phyloP scores from a whole-genome alignment of 2,797 vertebrate species.

The Pangasius larnaudii region DNA sequence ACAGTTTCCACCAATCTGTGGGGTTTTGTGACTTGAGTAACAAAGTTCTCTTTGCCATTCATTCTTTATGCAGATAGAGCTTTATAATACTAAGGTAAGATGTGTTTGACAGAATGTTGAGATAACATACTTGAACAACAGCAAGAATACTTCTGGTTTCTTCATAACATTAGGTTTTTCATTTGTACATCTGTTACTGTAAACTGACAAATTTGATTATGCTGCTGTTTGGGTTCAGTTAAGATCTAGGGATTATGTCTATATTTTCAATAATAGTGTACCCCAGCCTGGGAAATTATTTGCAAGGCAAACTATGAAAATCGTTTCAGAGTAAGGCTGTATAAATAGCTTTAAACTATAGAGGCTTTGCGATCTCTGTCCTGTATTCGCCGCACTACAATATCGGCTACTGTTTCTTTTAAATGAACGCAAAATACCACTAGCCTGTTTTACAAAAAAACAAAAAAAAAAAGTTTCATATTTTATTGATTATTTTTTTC shows the following conservation, averaged over 20 bases:
- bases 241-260: constrained; percentile 55
- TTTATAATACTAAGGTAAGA: constrained; percentile 65
- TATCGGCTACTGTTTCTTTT: constrained; percentile 32
- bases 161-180: constrained; percentile 52
- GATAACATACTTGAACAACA: constrained; percentile 78
- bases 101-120: constrained; percentile 40
- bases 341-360: constrained; percentile 19
- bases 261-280: constrained; percentile 71
- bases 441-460: constrained; percentile 50
- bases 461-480: constrained; percentile 44
- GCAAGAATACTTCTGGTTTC: constrained; percentile 68
- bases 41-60: not conserved
- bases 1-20: not conserved
- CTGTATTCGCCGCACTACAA: not conserved
- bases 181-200: constrained; percentile 51
- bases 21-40: not conserved
- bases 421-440: constrained; percentile 26
- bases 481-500: constrained; percentile 39
- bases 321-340: constrained; percentile 10
- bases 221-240: constrained; percentile 54
- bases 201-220: constrained; percentile 52
- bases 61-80: not conserved
- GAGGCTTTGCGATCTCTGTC: constrained; percentile 2
- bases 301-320: not conserved
- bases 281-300: constrained; percentile 6